Conservation (phyloP, 1,140 invertebrate species). For the Cydia pomonella region DNA sequence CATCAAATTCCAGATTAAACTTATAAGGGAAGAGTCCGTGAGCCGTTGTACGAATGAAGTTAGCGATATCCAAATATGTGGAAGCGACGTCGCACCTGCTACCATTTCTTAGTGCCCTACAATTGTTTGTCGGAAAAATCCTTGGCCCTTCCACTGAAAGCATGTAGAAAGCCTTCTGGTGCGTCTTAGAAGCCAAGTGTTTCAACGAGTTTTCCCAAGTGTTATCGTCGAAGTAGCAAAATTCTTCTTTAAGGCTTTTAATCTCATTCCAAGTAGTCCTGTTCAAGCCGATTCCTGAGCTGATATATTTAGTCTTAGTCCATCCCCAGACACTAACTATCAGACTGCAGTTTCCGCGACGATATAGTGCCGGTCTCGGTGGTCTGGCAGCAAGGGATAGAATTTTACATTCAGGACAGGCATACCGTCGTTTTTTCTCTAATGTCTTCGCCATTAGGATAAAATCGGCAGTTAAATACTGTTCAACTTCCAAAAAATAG, state of each 20-base stretch:
- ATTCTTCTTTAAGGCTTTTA: conserved; percentile 39
- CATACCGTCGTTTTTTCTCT: conserved; percentile 16
- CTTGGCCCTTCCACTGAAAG: conserved; percentile 43
- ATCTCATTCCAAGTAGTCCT: conserved; percentile 47
- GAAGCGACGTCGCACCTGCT: conserved; percentile 35
- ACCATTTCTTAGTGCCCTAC: conserved; percentile 5
- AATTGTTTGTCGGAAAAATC: conserved; percentile 45
- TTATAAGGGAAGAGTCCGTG: conserved; percentile 37
- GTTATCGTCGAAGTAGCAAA: conserved; percentile 49
- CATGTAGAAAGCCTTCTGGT: conserved; percentile 33
- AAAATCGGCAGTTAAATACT: conserved; percentile 49
- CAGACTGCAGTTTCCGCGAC: conserved; percentile 31
- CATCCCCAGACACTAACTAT: conserved; percentile 41
- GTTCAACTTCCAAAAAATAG: conserved; percentile 51
- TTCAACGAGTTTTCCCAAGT: conserved; percentile 46
- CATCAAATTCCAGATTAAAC: conserved; percentile 22
- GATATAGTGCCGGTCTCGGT: conserved; percentile 39
- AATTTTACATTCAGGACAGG: conserved; percentile 44
- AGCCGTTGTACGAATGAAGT: conserved; percentile 35
- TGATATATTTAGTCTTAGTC: conserved; percentile 35
- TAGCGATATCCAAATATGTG: not conserved
- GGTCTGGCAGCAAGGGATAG: conserved; percentile 41
- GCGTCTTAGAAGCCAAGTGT: conserved; percentile 35
- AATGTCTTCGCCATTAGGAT: conserved; percentile 42
- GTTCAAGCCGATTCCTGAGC: conserved; percentile 49